These are phyloP conservation scores for Muschampia plurimacula DNA, from an alignment of 2,888 invertebrate species.

Conservation along the genomic window DNA sequence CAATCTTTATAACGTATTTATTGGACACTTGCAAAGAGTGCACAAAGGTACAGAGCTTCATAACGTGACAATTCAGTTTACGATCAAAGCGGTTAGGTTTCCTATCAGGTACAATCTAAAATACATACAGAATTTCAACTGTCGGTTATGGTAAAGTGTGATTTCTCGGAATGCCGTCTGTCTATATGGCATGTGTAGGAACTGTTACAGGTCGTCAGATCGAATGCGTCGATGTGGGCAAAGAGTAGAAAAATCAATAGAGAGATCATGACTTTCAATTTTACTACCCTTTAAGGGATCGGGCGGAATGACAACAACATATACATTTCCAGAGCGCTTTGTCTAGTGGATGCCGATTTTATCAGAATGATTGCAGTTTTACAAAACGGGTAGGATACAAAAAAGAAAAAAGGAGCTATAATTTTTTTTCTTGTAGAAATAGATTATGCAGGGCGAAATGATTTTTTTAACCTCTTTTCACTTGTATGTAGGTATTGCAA, in stretches of 20 bases:
- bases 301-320: slow-evolving; percentile 26
- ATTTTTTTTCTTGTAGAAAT: background rate
- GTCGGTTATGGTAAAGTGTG: slow-evolving; percentile 47
- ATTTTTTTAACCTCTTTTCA: background rate
- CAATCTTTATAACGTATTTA: background rate
- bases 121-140: slow-evolving; percentile 46
- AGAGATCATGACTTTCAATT: slow-evolving; percentile 29
- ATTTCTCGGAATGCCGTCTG: slow-evolving; percentile 48
- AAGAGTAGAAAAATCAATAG: slow-evolving; percentile 39
- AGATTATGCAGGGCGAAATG: background rate
- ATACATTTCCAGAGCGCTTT: slow-evolving; percentile 36
- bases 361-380: slow-evolving; percentile 26
- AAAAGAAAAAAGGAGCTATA: background rate
- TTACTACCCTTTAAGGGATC: slow-evolving; percentile 5
- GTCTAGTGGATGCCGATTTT: slow-evolving; percentile 24
- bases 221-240: slow-evolving; percentile 38
- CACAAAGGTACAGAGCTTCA: background rate
- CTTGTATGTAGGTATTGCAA: background rate
- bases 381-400: background rate
- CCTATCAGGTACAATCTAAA: slow-evolving; percentile 38
- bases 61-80: background rate
- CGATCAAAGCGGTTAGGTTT: slow-evolving; percentile 17
- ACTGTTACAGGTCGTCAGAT: slow-evolving; percentile 39
- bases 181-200: slow-evolving; percentile 45
- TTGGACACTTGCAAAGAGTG: background rate